Evolutionary conservation across 2,888 invertebrate species (phyloP).

Genomic region (Liopterus haemorrhoidalis): DNA sequence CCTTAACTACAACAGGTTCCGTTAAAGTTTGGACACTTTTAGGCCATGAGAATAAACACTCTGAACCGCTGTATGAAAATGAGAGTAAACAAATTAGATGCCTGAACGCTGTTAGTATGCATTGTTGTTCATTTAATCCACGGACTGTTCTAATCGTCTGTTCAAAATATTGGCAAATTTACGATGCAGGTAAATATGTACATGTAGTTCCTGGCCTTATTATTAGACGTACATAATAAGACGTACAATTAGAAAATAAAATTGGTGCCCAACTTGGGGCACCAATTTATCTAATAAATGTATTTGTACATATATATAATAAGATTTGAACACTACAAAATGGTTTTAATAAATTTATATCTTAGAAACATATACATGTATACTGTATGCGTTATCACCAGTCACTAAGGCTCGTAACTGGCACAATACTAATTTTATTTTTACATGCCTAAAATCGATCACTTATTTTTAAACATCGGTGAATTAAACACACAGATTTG

Average conservation of each 20-base stretch:
- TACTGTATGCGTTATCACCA: no score
- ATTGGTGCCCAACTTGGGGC: not conserved
- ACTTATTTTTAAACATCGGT: no score
- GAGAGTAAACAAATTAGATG: slow-evolving; percentile 97
- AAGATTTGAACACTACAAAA: not conserved
- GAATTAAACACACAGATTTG: no score
- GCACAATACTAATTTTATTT: no score
- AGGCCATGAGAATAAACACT: slow-evolving; percentile 80
- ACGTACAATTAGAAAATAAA: no score
- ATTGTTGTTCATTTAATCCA: slow-evolving; percentile 93
- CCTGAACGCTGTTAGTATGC: slow-evolving; percentile 84
- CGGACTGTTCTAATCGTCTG: slow-evolving; percentile 95
- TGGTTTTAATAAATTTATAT: no score
- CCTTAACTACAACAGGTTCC: slow-evolving; percentile 90
- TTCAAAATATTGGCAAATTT: slow-evolving; percentile 93
- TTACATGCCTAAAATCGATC: no score
- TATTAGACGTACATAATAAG: slow-evolving; percentile 1
- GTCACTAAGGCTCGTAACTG: no score
- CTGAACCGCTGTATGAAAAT: slow-evolving; percentile 88
- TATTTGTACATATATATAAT: slow-evolving; percentile 10
- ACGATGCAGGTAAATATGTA: slow-evolving; percentile 62
- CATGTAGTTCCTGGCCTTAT: no score
- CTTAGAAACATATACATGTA: no score
- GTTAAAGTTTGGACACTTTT: slow-evolving; percentile 95
- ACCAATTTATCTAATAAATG: slow-evolving; percentile 3